Evolutionary conservation across 2,113 vertebrate genomes (phyloP).

Genomic region (Turnix velox): DNA sequence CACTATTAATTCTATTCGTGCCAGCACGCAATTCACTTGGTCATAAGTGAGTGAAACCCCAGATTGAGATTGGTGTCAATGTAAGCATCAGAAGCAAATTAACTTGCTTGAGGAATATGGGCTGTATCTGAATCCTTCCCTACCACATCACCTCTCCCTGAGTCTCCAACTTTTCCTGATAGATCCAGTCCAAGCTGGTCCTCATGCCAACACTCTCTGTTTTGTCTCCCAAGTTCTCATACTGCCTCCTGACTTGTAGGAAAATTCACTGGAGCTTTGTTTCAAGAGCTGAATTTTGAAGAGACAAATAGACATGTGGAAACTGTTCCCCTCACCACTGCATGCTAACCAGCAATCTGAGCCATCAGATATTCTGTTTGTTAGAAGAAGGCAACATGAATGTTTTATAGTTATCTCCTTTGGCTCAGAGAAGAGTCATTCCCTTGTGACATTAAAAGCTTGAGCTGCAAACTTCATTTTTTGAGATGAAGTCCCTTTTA

Average conservation of each 20-base stretch:
- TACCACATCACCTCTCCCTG: not conserved
- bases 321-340: accelerated
- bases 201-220: not conserved
- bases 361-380: not conserved
- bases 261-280: not conserved
- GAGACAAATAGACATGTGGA: not conserved
- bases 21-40: not conserved
- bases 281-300: not conserved
- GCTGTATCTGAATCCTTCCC: not conserved
- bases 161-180: not conserved
- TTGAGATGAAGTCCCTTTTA: not conserved
- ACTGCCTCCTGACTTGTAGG: not conserved
- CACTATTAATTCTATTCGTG: not conserved
- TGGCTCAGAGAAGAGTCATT: not conserved
- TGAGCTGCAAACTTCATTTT: not conserved
- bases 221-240: not conserved
- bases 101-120: not conserved
- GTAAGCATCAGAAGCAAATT: not conserved
- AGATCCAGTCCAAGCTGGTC: not conserved
- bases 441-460: not conserved
- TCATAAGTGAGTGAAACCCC: not conserved
- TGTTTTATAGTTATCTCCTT: not conserved
- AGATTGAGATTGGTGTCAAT: not conserved
- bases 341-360: not conserved
- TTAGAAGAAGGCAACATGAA: not conserved